Percentiles rank a stretch among this genome's conserved stretches.
Evolutionary conservation across 92 coral and sea anemone genomes (phyloP).

Genomic region (Blastomussa wellsi): DNA sequence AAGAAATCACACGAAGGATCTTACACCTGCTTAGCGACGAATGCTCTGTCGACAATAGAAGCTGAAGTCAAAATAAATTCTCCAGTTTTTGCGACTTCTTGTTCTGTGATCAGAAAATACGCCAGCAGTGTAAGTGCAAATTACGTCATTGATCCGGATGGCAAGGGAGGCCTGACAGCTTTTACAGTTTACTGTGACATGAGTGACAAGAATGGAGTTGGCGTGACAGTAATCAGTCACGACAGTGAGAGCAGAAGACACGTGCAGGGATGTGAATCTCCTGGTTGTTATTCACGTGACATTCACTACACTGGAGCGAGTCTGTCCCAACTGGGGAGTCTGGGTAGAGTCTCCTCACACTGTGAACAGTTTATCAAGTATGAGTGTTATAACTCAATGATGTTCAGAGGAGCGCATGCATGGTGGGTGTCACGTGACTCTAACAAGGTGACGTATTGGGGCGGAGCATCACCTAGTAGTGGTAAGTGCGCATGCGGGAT

Average conservation of each 20-base stretch:
- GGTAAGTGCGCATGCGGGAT: constrained; percentile 33
- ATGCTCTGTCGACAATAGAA: constrained; percentile 42
- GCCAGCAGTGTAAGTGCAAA: background rate
- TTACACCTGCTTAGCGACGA: constrained; percentile 58
- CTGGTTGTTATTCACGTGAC: constrained; percentile 20
- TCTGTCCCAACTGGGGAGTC: constrained; percentile 38
- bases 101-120: constrained; percentile 36
- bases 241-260: background rate
- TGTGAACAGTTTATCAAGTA: constrained; percentile 44
- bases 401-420: background rate
- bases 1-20: constrained; percentile 15
- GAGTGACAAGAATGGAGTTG: background rate
- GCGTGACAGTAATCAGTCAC: background rate
- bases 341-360: constrained; percentile 31
- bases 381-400: background rate
- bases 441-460: constrained; percentile 7
- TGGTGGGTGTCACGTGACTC: constrained; percentile 12
- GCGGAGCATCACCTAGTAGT: constrained; percentile 24
- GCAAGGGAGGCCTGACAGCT: background rate
- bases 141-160: background rate
- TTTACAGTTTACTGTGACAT: constrained; percentile 4
- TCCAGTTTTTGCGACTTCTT: constrained; percentile 1
- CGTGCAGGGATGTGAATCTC: background rate
- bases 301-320: constrained; percentile 34
- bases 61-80: constrained; percentile 32